Conservation (phyloP, 2,888 invertebrate genomes). For the Chloroclystis v-ata region DNA sequence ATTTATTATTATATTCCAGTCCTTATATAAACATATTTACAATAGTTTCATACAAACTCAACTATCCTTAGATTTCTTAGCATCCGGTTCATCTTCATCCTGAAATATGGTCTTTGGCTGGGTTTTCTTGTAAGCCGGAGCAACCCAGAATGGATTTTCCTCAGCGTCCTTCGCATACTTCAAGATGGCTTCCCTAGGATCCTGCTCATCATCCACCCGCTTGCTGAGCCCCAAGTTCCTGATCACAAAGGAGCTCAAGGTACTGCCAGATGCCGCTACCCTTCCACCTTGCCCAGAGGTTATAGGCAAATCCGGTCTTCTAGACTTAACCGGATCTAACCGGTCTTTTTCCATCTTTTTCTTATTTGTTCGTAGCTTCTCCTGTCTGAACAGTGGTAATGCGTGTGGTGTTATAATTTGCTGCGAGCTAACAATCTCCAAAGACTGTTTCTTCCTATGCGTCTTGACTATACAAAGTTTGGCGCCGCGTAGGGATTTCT, state of each 20-base stretch:
- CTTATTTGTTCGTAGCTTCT: conserved; percentile 90
- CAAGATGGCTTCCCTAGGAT: conserved; percentile 96
- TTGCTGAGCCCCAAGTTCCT: conserved; percentile 96
- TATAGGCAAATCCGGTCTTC: conserved; percentile 90
- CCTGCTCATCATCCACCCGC: conserved; percentile 92
- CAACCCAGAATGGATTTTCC: conserved; percentile 98
- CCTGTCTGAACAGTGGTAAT: conserved; percentile 95
- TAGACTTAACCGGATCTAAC: conserved; percentile 90
- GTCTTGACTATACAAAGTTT: conserved; percentile 92
- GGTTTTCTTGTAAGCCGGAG: conserved; percentile 92
- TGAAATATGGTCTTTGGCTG: conserved; percentile 92
- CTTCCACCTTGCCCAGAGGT: conserved; percentile 95
- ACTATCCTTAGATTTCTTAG: conserved; percentile 72
- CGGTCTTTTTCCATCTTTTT: conserved; percentile 95
- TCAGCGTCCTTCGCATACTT: conserved; percentile 96
- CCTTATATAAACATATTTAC: not conserved
- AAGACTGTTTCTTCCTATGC: conserved; percentile 86
- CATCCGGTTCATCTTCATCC: conserved; percentile 67
- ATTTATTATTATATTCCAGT: not conserved
- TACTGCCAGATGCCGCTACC: conserved; percentile 96
- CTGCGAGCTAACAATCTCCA: conserved; percentile 92
- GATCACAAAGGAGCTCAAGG: conserved; percentile 96
- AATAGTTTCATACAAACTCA: conserved; percentile 5
- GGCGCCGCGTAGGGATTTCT: conserved; percentile 92
- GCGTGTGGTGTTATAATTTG: conserved; percentile 98